phyloP scores from a whole-genome alignment of 2,888 invertebrate genomes.

The Trichopria drosophilae region DNA sequence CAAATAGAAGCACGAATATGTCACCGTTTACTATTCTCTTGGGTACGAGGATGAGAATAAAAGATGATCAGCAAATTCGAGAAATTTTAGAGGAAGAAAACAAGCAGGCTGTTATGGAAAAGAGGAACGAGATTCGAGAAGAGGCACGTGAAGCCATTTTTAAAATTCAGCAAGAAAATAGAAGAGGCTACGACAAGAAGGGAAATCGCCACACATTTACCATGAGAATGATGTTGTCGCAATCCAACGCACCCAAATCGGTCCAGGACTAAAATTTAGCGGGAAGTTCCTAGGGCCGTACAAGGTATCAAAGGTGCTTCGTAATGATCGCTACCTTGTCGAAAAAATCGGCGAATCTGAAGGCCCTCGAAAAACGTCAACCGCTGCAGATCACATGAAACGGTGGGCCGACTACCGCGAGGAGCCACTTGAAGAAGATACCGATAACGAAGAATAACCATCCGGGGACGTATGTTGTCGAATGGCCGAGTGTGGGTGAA shows the following conservation, averaged over 20 bases:
- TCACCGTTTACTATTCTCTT: conserved; percentile 21
- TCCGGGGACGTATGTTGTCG: too few relatives aligned
- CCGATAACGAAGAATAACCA: too few relatives aligned
- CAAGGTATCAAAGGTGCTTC: background rate
- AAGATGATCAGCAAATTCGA: conserved; percentile 10
- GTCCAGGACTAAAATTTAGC: background rate
- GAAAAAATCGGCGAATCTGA: conserved; percentile 42
- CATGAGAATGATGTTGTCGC: background rate
- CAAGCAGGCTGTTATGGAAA: background rate
- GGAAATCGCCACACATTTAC: background rate
- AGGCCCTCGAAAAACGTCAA: conserved; percentile 40
- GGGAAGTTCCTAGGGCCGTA: background rate
- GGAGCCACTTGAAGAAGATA: too few relatives aligned
- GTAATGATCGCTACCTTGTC: conserved; percentile 47
- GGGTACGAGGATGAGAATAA: conserved; percentile 17
- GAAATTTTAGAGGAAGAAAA: conserved; percentile 17
- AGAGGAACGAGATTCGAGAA: too few relatives aligned
- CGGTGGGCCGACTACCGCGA: too few relatives aligned
- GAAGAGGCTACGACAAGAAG: conserved; percentile 23
- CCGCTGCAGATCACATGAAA: conserved; percentile 43
- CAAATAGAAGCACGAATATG: too few relatives aligned
- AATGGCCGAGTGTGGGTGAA: too few relatives aligned
- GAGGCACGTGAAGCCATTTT: background rate
- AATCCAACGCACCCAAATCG: background rate
- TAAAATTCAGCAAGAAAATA: conserved; percentile 14